Evolutionary conservation across 2,888 invertebrate genomes (phyloP).

Genomic region (Meliscaeva auricollis): DNA sequence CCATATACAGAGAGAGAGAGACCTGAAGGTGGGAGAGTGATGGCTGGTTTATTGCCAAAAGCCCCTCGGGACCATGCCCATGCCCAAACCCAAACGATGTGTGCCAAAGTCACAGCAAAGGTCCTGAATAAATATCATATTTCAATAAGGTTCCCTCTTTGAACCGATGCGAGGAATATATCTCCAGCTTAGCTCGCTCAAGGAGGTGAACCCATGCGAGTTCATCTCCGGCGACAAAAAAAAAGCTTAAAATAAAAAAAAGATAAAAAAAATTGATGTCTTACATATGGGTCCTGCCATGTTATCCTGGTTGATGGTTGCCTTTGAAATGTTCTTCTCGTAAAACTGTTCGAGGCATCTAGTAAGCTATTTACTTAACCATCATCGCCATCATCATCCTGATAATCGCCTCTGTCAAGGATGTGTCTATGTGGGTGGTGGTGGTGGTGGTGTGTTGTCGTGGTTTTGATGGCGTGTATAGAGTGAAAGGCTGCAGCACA

Average conservation of each 20-base stretch:
- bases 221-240: constrained; percentile 27
- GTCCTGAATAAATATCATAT: constrained; percentile 68
- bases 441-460: neutral
- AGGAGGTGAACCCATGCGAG: constrained; percentile 31
- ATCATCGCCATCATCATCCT: constrained; percentile 71
- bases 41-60: neutral
- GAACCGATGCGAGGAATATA: constrained; percentile 5
- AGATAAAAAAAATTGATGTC: constrained; percentile 17
- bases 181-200: neutral
- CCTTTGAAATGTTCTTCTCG: constrained; percentile 38
- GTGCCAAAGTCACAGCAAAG: constrained; percentile 44
- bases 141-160: constrained; percentile 50
- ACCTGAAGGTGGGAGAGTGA: neutral
- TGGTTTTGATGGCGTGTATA: neutral
- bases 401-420: constrained; percentile 70
- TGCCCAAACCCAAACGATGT: neutral
- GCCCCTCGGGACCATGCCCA: constrained; percentile 12
- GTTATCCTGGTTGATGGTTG: constrained; percentile 40
- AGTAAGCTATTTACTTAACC: constrained; percentile 73
- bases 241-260: constrained; percentile 7
- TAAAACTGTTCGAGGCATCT: constrained; percentile 64
- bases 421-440: constrained; percentile 46
- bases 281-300: constrained; percentile 44
- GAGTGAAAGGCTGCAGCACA: constrained; percentile 30
- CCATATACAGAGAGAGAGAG: too few relatives aligned